Percentiles rank a stretch among this genome's conserved stretches.
These are phyloP conservation scores for Crocodylus rhombifer DNA, from an alignment of 2,797 vertebrate genomes.

Conservation along the genomic window DNA sequence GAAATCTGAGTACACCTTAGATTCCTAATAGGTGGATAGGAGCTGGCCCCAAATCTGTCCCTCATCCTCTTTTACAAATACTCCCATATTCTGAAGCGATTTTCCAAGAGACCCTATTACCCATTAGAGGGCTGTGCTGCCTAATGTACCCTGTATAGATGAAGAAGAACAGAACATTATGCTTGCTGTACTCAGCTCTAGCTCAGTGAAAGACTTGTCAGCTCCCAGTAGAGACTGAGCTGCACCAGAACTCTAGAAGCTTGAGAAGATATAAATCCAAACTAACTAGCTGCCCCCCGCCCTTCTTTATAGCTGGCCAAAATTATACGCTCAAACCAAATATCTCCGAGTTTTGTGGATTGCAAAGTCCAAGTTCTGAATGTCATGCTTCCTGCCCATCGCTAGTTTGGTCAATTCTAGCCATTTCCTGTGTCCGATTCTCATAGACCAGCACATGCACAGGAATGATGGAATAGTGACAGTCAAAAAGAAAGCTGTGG, in stretches of 20 bases:
- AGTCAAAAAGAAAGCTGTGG: background rate
- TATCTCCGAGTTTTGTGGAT: background rate
- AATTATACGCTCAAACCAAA: background rate
- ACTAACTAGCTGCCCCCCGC: background rate
- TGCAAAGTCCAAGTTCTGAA: background rate
- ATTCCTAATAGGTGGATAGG: no score
- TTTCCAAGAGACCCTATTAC: background rate
- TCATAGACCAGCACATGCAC: accelerated
- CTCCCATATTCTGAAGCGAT: background rate
- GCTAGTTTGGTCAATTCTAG: background rate
- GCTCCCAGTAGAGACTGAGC: constrained; percentile 31
- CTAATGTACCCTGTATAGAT: background rate
- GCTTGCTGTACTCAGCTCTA: background rate
- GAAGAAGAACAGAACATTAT: background rate
- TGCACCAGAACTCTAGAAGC: background rate
- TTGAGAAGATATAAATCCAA: background rate
- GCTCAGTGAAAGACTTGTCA: constrained; percentile 1
- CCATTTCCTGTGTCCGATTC: background rate
- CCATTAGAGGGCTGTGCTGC: background rate
- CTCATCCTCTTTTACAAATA: background rate
- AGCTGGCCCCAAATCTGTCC: background rate
- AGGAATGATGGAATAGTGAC: background rate
- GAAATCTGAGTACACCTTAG: no score
- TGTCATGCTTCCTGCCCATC: background rate
- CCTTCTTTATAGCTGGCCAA: constrained; percentile 4